Conservation (phyloP, 2,888 invertebrate genomes). For the Phania funesta region DNA sequence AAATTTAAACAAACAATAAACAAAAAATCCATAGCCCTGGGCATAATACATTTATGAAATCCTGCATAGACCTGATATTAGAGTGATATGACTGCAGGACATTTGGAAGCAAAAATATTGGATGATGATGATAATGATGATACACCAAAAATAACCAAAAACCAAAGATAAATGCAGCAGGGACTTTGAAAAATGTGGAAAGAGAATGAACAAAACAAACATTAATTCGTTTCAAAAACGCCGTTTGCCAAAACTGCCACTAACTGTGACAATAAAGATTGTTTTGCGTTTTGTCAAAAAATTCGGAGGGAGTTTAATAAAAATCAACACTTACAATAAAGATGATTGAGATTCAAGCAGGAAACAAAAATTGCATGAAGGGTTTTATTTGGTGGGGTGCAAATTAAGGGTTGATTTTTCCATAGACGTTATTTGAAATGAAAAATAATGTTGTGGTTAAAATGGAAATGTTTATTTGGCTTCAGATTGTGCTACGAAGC, state of each 20-base stretch:
- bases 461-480: slow-evolving; percentile 47
- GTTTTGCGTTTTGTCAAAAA: slow-evolving; percentile 30
- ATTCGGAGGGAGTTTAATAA: slow-evolving; percentile 56
- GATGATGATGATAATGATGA: slow-evolving; percentile 53
- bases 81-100: slow-evolving; percentile 58
- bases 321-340: slow-evolving; percentile 59
- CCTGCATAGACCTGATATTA: slow-evolving; percentile 46
- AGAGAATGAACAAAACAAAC: slow-evolving; percentile 40
- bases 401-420: slow-evolving; percentile 41
- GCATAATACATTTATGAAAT: slow-evolving; percentile 61
- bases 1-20: slow-evolving; percentile 3
- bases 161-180: slow-evolving; percentile 8
- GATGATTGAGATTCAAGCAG: slow-evolving; percentile 32
- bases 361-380: slow-evolving; percentile 20
- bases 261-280: slow-evolving; percentile 56
- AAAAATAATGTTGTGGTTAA: slow-evolving; percentile 55
- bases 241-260: slow-evolving; percentile 55
- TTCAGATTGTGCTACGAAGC: slow-evolving; percentile 36
- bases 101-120: slow-evolving; percentile 52
- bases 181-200: slow-evolving; percentile 8
- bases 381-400: slow-evolving; percentile 13
- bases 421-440: background rate
- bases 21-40: slow-evolving; percentile 23
- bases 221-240: slow-evolving; percentile 45
- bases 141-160: slow-evolving; percentile 26